Conservation (phyloP, 2,888 invertebrate species). For the Gasteruption jaculator region DNA sequence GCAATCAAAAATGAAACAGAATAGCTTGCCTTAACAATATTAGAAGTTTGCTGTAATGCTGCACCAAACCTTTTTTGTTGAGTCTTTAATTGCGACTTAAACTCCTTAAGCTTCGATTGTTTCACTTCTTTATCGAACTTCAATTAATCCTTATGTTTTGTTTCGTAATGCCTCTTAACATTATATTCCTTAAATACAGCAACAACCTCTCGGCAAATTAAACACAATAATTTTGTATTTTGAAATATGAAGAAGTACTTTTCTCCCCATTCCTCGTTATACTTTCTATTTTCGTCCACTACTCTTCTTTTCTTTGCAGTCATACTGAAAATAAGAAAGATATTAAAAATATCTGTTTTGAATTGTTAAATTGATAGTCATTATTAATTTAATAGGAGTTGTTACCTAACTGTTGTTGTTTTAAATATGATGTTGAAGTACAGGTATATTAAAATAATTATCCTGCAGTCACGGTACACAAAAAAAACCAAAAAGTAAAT, state of each 20-base stretch:
- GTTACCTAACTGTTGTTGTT: too few relatives aligned
- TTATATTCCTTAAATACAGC: slow-evolving; percentile 4
- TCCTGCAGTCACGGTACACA: too few relatives aligned
- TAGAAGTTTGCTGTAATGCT: slow-evolving; percentile 2
- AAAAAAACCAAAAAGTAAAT: too few relatives aligned
- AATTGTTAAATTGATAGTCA: too few relatives aligned
- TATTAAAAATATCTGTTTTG: too few relatives aligned
- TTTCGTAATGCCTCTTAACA: slow-evolving; percentile 4
- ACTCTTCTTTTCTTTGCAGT: slow-evolving; percentile 5
- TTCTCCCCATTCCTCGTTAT: slow-evolving; percentile 1
- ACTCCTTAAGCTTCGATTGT: background rate
- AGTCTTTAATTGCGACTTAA: slow-evolving; percentile 1
- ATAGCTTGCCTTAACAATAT: slow-evolving; percentile 3
- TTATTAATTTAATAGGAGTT: too few relatives aligned
- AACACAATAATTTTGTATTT: slow-evolving; percentile 3
- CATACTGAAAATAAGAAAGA: slow-evolving; percentile 5
- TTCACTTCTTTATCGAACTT: slow-evolving; percentile 4
- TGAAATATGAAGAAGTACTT: slow-evolving; percentile 1
- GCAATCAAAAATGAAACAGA: background rate
- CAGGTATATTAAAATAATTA: too few relatives aligned
- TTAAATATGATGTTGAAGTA: too few relatives aligned
- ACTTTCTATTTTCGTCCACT: slow-evolving; percentile 4
- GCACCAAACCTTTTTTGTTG: slow-evolving; percentile 3
- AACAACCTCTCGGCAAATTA: slow-evolving; percentile 4
- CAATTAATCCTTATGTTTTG: slow-evolving; percentile 1